Base-by-base conservation (phyloP, 2,888 invertebrate genomes). In the Chrysina gloriosa region DNA sequence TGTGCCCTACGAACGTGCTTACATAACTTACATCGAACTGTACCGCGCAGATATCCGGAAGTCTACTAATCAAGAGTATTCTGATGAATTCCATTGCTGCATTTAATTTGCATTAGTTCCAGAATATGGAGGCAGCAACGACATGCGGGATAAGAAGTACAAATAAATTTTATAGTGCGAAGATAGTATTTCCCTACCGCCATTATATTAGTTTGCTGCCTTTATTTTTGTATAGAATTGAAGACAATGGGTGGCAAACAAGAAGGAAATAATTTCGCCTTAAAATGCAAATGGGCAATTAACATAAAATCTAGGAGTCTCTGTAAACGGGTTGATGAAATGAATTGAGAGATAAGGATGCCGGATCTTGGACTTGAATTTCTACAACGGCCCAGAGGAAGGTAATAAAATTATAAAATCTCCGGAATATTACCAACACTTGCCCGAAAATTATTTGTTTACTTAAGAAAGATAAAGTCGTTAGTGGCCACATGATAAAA, bases 261-360 rank as follows among this genome's bases (percentile, higher is more conserved):
- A 16, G 16, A 14, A 47, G 9, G 16, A 48, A 48, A 48, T 48
- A 21, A 48, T 48, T 48, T 48, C 3, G 23, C 23, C n/a, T 23
- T 48, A 48, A 48, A 48, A 48, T 23, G 48, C 23, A 48, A 48
- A 48, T 48, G 48, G n/a, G 1, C 21, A 23, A 48, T 48, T 48
- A 23, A 48, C 23, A 48, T 23, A 23, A 48, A 48, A 48, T 48
- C 48, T 23, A 48, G 48, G 1, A 21, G 6, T 19, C n/a, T 23
- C 21, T 3, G n/a, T n/a, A 23, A 9, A 48, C 3, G 11, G 23
- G 23, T 23, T 48, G 23, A 48, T n/a, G 19, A 7, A 48, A 48
- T 48, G 25, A 48, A 21, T 48, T 48, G 4, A 6, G n/a, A n/a
- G 21, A 21, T n/a, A 48, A 3, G 23, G 21, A 48, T 48, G 21